Percentiles rank a stretch among this genome's conserved stretches.
Evolutionary conservation across 1,140 invertebrate genomes (phyloP).

Genomic region (Brachionus koreanus): DNA sequence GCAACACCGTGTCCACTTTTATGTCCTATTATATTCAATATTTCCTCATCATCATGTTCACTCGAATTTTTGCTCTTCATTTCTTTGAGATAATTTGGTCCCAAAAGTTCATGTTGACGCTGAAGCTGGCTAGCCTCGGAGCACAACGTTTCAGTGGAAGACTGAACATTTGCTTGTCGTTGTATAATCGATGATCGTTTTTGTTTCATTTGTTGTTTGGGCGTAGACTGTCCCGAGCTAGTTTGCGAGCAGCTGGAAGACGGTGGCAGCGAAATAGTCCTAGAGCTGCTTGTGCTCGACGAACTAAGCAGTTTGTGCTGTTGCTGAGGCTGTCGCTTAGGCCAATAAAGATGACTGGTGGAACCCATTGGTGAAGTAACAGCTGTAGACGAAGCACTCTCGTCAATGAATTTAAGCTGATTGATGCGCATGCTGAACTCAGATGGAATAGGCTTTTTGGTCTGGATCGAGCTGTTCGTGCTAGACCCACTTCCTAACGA

Average conservation of each 20-base stretch:
- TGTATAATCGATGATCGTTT: not conserved
- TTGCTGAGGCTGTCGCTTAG: not conserved
- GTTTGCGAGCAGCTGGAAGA: not conserved
- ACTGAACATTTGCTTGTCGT: slow-evolving; percentile 20
- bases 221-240: slow-evolving; percentile 18
- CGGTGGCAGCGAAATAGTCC: not conserved
- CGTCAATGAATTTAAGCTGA: slow-evolving; percentile 15
- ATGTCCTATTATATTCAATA: not conserved
- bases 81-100: not conserved
- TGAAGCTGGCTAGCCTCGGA: not conserved
- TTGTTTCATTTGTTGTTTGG: not conserved
- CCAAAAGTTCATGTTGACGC: not conserved
- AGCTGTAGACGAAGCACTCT: slow-evolving; percentile 31
- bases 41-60: not conserved
- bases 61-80: not conserved
- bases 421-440: slow-evolving; percentile 25
- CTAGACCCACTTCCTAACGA: not conserved
- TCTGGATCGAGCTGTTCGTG: not conserved
- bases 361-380: slow-evolving; percentile 11
- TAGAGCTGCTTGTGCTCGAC: not conserved
- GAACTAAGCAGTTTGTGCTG: not conserved
- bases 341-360: not conserved
- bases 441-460: not conserved
- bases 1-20: not conserved
- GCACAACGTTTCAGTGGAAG: slow-evolving; percentile 35